Conservation (phyloP, 2,113 vertebrate species). For the Amia ocellicauda region DNA sequence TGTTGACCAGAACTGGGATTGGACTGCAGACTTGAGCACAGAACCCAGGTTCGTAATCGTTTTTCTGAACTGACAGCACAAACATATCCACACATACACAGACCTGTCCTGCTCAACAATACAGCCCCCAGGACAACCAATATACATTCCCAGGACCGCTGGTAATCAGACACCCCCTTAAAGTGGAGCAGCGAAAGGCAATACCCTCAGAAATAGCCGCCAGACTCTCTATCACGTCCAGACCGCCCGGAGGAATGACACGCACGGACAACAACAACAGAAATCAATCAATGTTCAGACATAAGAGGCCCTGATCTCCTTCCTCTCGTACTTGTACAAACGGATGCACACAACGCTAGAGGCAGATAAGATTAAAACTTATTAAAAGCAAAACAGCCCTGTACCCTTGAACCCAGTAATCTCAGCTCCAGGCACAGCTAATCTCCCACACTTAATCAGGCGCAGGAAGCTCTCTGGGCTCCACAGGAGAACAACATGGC, state of each 20-base stretch:
- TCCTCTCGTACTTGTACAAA: neutral
- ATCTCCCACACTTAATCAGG: conserved; percentile 6
- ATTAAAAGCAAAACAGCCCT: neutral
- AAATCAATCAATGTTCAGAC: too few species aligned
- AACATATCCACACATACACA: neutral
- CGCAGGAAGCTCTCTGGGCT: conserved; percentile 49
- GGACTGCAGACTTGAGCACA: neutral
- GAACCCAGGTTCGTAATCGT: neutral
- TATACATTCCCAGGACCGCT: too few species aligned
- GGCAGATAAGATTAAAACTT: conserved; percentile 8
- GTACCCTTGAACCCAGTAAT: neutral
- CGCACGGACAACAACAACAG: too few species aligned
- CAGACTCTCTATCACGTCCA: neutral
- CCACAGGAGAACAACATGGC: too few species aligned
- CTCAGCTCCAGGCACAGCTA: neutral
- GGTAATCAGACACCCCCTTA: too few species aligned
- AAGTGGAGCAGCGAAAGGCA: neutral
- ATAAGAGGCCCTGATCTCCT: neutral
- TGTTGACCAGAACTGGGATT: neutral
- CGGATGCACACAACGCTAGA: neutral
- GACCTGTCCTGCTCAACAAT: neutral
- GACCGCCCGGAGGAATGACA: neutral
- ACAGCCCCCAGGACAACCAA: too few species aligned
- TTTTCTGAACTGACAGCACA: neutral
- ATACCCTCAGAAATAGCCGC: neutral